These are phyloP conservation scores for Platerodrilus igneus DNA, from an alignment of 2,888 invertebrate species.

Conservation along the genomic window DNA sequence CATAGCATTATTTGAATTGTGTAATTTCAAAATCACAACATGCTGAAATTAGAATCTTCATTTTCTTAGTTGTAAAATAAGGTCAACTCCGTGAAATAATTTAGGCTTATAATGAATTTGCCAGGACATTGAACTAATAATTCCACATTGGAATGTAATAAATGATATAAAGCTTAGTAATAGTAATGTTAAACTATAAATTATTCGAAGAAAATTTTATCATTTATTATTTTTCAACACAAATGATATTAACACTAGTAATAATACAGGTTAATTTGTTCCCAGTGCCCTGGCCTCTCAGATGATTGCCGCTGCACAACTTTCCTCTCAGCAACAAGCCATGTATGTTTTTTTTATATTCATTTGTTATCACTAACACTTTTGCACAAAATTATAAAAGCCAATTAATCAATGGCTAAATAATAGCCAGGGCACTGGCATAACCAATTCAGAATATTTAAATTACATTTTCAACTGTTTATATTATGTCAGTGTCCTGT, in stretches of 20 bases:
- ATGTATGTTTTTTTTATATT: slow-evolving; percentile 65
- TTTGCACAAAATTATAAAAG: slow-evolving; percentile 15
- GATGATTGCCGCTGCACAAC: slow-evolving; percentile 90
- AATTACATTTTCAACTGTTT: slow-evolving; percentile 22
- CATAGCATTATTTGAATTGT: too few relatives aligned
- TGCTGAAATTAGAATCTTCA: too few relatives aligned
- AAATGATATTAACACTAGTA: slow-evolving; percentile 18
- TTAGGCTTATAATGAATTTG: slow-evolving; percentile 12
- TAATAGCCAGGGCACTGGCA: slow-evolving; percentile 88
- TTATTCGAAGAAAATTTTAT: too few relatives aligned
- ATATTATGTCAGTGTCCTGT: slow-evolving; percentile 52
- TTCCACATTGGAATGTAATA: slow-evolving; percentile 10
- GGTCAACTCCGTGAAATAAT: neutral
- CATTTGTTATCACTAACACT: slow-evolving; percentile 9
- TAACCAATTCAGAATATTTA: slow-evolving; percentile 35
- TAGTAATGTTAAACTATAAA: too few relatives aligned
- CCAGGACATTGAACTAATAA: slow-evolving; percentile 31
- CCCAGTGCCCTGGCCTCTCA: slow-evolving; percentile 95
- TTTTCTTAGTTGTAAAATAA: too few relatives aligned
- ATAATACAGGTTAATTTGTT: slow-evolving; percentile 56
- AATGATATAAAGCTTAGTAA: slow-evolving; percentile 14
- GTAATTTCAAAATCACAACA: too few relatives aligned
- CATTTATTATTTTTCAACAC: slow-evolving; percentile 21
- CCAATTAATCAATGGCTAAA: slow-evolving; percentile 15
- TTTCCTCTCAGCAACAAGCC: slow-evolving; percentile 89